phyloP scores from a whole-genome alignment of 2,797 vertebrate species.

The Argya squamiceps region DNA sequence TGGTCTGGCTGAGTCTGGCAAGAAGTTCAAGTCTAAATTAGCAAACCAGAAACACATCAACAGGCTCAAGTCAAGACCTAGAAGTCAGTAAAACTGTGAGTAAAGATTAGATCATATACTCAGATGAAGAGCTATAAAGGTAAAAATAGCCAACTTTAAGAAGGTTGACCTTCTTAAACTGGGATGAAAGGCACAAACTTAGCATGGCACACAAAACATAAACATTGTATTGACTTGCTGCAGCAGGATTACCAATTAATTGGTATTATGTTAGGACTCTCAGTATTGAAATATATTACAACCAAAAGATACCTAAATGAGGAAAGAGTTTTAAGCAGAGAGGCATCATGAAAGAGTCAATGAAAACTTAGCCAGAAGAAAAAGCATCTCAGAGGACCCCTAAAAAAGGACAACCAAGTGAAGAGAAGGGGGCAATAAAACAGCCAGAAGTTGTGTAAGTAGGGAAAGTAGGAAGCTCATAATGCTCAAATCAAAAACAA shows the following conservation, averaged over 20 bases:
- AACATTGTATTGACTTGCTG: neutral
- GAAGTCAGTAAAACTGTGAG: neutral
- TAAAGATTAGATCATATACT: neutral
- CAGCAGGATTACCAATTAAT: neutral
- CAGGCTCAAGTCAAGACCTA: neutral
- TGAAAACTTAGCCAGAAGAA: neutral
- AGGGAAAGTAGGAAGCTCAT: neutral
- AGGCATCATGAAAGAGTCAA: neutral
- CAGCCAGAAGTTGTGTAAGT: neutral
- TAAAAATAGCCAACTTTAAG: neutral
- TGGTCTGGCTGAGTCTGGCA: neutral
- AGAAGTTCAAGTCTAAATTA: neutral
- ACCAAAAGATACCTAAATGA: neutral
- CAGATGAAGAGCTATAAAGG: neutral
- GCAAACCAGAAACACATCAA: neutral
- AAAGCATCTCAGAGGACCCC: neutral
- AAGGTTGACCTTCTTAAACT: neutral
- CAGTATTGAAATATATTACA: neutral
- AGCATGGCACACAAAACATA: neutral
- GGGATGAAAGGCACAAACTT: neutral
- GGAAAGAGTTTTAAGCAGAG: neutral
- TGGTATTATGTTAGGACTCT: neutral
- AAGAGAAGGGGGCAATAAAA: neutral
- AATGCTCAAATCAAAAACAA: slow-evolving; percentile 6
- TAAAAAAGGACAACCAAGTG: neutral